phyloP scores from a whole-genome alignment of 2,797 vertebrate genomes.

The Falco cherrug region DNA sequence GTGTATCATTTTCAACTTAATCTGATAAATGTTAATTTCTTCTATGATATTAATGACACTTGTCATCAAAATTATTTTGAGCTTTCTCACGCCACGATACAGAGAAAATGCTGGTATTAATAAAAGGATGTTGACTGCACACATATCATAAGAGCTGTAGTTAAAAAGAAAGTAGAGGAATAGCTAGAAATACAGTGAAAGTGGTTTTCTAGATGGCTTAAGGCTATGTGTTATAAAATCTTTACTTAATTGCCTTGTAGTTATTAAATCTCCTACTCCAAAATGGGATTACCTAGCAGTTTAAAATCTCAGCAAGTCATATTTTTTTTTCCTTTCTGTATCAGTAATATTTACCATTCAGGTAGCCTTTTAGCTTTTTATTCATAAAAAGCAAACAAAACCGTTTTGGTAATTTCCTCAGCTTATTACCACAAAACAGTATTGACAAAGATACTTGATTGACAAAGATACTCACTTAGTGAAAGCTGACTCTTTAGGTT shows the following conservation, averaged over 20 bases:
- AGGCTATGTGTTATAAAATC: background rate
- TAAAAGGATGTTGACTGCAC: background rate
- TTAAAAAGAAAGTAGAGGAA: background rate
- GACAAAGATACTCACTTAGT: background rate
- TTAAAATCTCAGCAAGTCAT: background rate
- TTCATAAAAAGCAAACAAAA: background rate
- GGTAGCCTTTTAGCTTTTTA: background rate
- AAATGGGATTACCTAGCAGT: background rate
- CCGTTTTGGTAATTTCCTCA: background rate
- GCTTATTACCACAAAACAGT: background rate
- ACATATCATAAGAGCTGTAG: background rate
- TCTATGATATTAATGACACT: background rate
- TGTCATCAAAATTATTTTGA: background rate
- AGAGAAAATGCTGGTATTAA: background rate
- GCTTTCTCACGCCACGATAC: background rate
- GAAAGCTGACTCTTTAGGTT: background rate
- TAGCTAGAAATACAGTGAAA: background rate
- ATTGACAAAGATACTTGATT: background rate
- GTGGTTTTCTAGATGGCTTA: background rate
- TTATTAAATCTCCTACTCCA: background rate
- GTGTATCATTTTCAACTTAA: background rate
- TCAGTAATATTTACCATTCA: background rate
- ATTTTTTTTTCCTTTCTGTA: background rate
- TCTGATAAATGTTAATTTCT: background rate
- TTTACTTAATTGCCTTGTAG: background rate